Conservation (phyloP, 1,140 invertebrate genomes). For the Metaphire vulgaris region DNA sequence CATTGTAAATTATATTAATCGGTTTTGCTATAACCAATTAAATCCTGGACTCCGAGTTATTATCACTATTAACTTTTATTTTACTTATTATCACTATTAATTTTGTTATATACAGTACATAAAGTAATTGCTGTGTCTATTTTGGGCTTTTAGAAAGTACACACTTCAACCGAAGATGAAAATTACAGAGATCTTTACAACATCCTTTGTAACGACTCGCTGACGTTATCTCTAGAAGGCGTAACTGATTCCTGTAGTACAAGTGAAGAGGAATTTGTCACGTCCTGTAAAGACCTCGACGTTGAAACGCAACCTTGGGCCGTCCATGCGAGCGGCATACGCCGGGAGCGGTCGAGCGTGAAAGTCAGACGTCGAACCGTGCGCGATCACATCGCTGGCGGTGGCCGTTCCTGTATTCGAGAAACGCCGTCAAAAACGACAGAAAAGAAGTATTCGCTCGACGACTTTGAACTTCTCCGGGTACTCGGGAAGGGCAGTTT, state of each 20-base stretch:
- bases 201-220: not conserved
- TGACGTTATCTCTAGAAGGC: not conserved
- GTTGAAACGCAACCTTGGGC: not conserved
- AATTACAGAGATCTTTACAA: not conserved
- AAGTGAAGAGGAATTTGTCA: not conserved
- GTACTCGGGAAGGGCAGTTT: slow-evolving; percentile 53
- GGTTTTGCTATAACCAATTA: not conserved
- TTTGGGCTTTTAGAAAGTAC: not conserved
- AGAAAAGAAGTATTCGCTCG: slow-evolving; percentile 37
- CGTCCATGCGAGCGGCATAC: not conserved
- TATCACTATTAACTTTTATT: too few species aligned
- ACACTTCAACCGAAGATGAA: not conserved
- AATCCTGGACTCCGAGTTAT: too few species aligned
- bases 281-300: not conserved
- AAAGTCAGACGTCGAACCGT: too few species aligned
- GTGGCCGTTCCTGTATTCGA: not conserved
- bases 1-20: not conserved
- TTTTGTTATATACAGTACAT: too few species aligned
- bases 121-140: too few species aligned
- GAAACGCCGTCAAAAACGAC: slow-evolving; percentile 23
- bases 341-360: not conserved
- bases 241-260: not conserved
- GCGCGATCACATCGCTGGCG: not conserved
- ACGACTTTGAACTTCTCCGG: slow-evolving; percentile 49
- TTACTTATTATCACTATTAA: too few species aligned